Evolutionary conservation across 2,888 invertebrate species (phyloP).

Genomic region (Eristalis arbustorum): DNA sequence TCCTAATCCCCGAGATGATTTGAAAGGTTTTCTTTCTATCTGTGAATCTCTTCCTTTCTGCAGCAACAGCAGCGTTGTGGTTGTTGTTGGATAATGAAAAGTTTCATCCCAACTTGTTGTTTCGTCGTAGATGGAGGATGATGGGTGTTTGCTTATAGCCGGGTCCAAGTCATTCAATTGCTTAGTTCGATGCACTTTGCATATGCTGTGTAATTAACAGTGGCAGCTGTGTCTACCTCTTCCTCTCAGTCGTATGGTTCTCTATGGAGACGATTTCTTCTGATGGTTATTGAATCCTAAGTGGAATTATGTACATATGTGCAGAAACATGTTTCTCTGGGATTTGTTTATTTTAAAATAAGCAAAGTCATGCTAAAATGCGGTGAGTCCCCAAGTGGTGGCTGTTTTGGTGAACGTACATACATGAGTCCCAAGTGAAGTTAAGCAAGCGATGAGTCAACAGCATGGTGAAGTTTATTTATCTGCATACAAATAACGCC

Average conservation of each 20-base stretch:
- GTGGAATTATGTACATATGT: not conserved
- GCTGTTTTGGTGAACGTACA: not conserved
- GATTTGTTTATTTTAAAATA: conserved; percentile 59
- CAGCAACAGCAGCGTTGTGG: not conserved
- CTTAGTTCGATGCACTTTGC: conserved; percentile 70
- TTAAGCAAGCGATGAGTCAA: too few relatives aligned
- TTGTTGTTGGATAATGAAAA: conserved; percentile 15
- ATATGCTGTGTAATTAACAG: conserved; percentile 70
- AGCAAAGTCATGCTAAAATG: conserved; percentile 67
- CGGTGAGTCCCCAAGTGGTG: not conserved
- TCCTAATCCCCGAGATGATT: conserved; percentile 53
- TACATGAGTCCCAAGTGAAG: not conserved
- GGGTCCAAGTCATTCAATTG: conserved; percentile 63
- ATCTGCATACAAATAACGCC: too few relatives aligned
- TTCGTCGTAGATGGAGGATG: conserved; percentile 4
- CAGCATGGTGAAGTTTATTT: too few relatives aligned
- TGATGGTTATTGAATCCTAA: conserved; percentile 53
- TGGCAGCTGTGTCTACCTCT: conserved; percentile 51
- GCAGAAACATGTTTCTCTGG: conserved; percentile 12
- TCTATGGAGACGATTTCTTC: conserved; percentile 46
- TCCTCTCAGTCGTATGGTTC: conserved; percentile 3
- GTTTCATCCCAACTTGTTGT: conserved; percentile 58
- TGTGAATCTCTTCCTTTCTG: not conserved
- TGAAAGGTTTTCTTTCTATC: conserved; percentile 41
- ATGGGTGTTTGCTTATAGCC: conserved; percentile 55